Evolutionary conservation across 2,888 invertebrate species (phyloP).

Genomic region (Carpatolechia fugitivella): DNA sequence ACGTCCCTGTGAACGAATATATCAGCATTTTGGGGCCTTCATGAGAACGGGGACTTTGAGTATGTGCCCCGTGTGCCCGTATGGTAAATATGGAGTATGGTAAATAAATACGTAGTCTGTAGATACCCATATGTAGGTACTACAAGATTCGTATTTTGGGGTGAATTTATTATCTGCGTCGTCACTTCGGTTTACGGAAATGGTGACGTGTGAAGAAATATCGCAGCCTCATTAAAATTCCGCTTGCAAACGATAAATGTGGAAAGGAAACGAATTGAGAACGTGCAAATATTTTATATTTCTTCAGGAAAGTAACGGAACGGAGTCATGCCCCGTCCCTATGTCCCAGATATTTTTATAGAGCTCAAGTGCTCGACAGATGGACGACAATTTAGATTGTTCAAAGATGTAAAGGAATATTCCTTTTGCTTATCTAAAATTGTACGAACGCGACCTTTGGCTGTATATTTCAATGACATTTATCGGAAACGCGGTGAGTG

Average conservation of each 20-base stretch:
- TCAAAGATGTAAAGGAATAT: slow-evolving; percentile 6
- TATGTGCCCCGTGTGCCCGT: no score
- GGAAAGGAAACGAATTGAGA: slow-evolving; percentile 45
- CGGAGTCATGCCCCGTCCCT: slow-evolving; percentile 27
- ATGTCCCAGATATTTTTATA: slow-evolving; percentile 32
- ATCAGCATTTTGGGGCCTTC: no score
- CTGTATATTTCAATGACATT: slow-evolving; percentile 24
- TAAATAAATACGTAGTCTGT: no score
- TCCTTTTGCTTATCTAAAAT: not conserved
- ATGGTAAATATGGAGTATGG: no score
- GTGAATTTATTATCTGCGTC: not conserved
- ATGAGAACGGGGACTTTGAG: no score
- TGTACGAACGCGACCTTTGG: not conserved
- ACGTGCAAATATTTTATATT: slow-evolving; percentile 49
- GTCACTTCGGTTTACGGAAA: not conserved
- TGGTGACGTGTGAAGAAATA: slow-evolving; percentile 15
- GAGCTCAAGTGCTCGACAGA: slow-evolving; percentile 27
- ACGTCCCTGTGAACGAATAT: no score
- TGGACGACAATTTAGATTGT: slow-evolving; percentile 25
- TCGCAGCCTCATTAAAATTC: slow-evolving; percentile 26
- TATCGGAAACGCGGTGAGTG: slow-evolving; percentile 38
- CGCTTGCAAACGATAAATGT: slow-evolving; percentile 36
- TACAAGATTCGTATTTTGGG: not conserved
- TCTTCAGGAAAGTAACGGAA: slow-evolving; percentile 29
- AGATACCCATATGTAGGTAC: not conserved